Evolutionary conservation across 2,113 vertebrate species (phyloP), one percentile per base, ranked within the genome.

Genomic region (Sterrhoptilus dennistouni): DNA sequence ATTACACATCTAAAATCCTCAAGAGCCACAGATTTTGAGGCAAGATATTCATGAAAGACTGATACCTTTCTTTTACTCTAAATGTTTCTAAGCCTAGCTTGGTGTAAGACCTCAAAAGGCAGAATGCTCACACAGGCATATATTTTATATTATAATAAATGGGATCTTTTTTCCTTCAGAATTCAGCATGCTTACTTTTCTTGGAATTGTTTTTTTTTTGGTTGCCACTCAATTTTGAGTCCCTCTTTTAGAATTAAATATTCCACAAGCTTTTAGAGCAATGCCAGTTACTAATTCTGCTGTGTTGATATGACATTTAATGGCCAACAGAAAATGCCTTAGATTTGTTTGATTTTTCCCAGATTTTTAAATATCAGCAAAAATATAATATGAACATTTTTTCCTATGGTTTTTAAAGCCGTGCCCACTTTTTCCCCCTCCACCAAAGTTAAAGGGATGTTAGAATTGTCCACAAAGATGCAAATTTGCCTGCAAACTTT

Each of bases 361-460:
- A 35, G 0, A 52, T 56, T 68, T 72, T 25, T 25, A 60, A 87
- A 29, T 45, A 8, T 5, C 53, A 44, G 15, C 12, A 44, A 76
- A 87, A 91, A 66, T 21, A 59, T 9, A 76, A 81, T 42, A 64
- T 53, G 17, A 54, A 23, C 4, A 6, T 49, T 61, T 89, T 80
- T 64, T 20, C 14, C 6, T 36, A 1, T 53, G 23, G 24, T 35
- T 91, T 91, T 68, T 52, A 21, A 79, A 68, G 27, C 44, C 5
- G 0, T 47, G 2, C 4, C 2, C 1, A 0, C 4, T 45, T 54
- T 50, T 65, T 38, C 15, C 3, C 16, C 12, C 14, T 2, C 8
- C 18, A 27, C 25, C 12, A 52, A 4, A 61, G 80, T 86, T n/a
- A 69, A 54, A 36, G 7, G 5, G 8, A 29, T 8, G 4, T 56